Conservation (phyloP, 2,888 invertebrate species). For the Phyllotreta cruciferae region DNA sequence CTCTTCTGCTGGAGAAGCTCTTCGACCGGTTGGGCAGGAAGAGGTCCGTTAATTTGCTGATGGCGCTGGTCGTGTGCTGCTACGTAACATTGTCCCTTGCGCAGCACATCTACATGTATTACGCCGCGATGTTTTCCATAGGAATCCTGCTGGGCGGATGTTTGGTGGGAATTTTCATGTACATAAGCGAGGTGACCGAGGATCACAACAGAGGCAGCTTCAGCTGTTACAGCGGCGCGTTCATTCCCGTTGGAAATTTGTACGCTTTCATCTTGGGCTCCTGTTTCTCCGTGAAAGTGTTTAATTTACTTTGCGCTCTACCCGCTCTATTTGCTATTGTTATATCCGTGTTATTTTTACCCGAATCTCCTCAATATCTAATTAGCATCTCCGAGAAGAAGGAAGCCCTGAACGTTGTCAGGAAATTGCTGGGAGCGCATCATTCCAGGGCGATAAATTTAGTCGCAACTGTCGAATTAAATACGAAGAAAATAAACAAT, state of each 20-base stretch:
- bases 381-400: conserved; percentile 60
- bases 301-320: conserved; percentile 40
- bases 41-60: conserved; percentile 5
- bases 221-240: conserved; percentile 56
- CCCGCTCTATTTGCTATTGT: conserved; percentile 40
- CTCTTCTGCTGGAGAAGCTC: conserved; percentile 11
- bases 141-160: conserved; percentile 8
- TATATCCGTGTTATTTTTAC: conserved; percentile 38
- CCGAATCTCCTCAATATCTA: conserved; percentile 47
- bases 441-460: neutral
- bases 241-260: conserved; percentile 42
- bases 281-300: conserved; percentile 35
- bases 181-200: conserved; percentile 85
- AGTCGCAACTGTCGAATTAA: conserved; percentile 4
- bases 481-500: conserved; percentile 4
- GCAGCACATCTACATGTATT: conserved; percentile 20
- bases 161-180: conserved; percentile 70
- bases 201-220: conserved; percentile 79
- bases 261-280: conserved; percentile 44
- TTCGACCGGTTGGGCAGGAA: conserved; percentile 26
- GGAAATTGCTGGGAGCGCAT: conserved; percentile 22
- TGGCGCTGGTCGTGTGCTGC: neutral
- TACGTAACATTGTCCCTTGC: conserved; percentile 17
- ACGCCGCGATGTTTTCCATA: neutral
- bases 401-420: conserved; percentile 67